phyloP scores from a whole-genome alignment of 1,140 invertebrate genomes.

The Dendroctonus ponderosae region DNA sequence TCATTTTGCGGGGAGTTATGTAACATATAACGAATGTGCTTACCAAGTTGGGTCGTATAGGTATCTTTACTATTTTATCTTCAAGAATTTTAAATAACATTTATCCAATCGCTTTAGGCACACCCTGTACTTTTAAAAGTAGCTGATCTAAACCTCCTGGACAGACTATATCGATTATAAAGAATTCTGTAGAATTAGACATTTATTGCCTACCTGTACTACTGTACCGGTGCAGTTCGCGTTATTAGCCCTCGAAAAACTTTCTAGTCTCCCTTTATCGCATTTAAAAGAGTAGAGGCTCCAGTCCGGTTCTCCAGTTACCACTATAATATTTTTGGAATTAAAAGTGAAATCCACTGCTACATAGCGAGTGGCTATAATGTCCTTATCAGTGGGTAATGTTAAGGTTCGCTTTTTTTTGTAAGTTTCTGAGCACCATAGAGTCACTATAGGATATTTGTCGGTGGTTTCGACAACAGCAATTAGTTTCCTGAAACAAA shows the following conservation, averaged over 20 bases:
- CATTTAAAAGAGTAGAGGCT: constrained; percentile 78
- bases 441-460: constrained; percentile 56
- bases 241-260: constrained; percentile 67
- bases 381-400: constrained; percentile 53
- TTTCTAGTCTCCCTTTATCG: constrained; percentile 81
- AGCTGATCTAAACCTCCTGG: too few relatives aligned
- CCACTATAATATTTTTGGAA: constrained; percentile 72
- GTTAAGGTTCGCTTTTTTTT: constrained; percentile 62
- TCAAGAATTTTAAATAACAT: too few relatives aligned
- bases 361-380: constrained; percentile 58
- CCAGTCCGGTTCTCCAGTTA: constrained; percentile 78
- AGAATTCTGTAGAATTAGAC: too few relatives aligned
- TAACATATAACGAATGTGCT: too few relatives aligned
- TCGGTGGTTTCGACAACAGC: constrained; percentile 57
- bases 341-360: constrained; percentile 76
- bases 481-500: constrained; percentile 55
- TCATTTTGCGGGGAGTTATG: too few relatives aligned
- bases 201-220: constrained; percentile 43
- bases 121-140: too few relatives aligned
- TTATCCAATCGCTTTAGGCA: too few relatives aligned
- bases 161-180: too few relatives aligned
- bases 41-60: too few relatives aligned
- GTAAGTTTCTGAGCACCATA: constrained; percentile 64
- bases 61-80: too few relatives aligned
- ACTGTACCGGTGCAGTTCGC: constrained; percentile 58